Evolutionary conservation across 2,797 vertebrate genomes (phyloP).

Genomic region (Paedocypris micromegethes): DNA sequence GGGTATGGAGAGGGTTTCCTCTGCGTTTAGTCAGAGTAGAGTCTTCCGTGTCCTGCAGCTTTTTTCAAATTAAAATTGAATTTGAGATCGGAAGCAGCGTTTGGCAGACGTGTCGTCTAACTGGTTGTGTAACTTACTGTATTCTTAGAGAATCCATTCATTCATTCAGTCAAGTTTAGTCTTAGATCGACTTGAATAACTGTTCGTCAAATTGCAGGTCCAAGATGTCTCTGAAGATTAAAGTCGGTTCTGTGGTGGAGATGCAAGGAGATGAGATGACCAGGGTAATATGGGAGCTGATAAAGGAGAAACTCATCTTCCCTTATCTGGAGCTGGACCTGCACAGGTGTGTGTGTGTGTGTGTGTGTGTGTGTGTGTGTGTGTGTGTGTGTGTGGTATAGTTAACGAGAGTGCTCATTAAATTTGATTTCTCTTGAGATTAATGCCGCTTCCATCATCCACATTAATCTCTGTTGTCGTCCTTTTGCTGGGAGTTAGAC

Average conservation of each 20-base stretch:
- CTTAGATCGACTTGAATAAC: neutral
- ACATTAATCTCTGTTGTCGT: slow-evolving; percentile 9
- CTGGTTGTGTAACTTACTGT: slow-evolving; percentile 18
- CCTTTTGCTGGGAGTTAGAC: neutral
- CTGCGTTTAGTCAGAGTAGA: no score
- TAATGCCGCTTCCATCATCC: neutral
- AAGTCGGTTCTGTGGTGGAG: slow-evolving; percentile 89
- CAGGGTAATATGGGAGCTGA: slow-evolving; percentile 94
- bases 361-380: slow-evolving; percentile 4
- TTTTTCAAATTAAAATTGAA: no score
- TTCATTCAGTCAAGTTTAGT: neutral
- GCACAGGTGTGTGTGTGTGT: slow-evolving; percentile 78
- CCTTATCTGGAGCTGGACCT: slow-evolving; percentile 91
- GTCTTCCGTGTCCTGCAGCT: no score
- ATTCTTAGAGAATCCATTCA: slow-evolving; percentile 33
- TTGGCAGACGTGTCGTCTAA: slow-evolving; percentile 48
- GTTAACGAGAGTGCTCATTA: slow-evolving; percentile 9
- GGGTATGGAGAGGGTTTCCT: no score
- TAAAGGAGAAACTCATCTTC: slow-evolving; percentile 94
- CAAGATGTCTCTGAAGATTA: slow-evolving; percentile 89
- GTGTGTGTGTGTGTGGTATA: neutral
- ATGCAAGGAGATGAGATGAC: slow-evolving; percentile 99
- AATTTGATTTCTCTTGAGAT: slow-evolving; percentile 17
- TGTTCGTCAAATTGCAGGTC: slow-evolving; percentile 15
- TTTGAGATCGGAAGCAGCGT: neutral